Base-by-base conservation (phyloP, 1,140 invertebrate genomes). In the Neotoxoptera formosana region DNA sequence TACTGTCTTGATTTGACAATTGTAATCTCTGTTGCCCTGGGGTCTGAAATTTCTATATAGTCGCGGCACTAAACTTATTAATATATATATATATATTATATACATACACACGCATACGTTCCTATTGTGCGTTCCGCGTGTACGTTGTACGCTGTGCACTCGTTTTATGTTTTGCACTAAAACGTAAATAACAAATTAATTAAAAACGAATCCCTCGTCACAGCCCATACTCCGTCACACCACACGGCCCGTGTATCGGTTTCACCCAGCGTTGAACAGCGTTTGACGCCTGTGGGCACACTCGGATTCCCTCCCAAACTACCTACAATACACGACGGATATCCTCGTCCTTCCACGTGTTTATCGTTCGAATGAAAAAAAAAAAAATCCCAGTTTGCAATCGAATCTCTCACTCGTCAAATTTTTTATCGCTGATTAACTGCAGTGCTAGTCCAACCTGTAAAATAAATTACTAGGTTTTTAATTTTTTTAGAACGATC, bases 161-260 rank as follows among this genome's bases (percentile, higher is more conserved):
- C 87, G n/a, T 48, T 88, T 88, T 51, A 51, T 34, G 87, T 34
- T 51, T 51, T 34, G 30, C 87, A 48, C 30, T 88, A 51, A 51
- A 51, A 51, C 48, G 87, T 88, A 51, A 88, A 88, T 51, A 88
- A 88, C 87, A 51, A 88, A 88, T 88, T 88, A 88, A 88, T 88
- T 88, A 88, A 88, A 88, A 48, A 88, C n/a, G 48, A 51, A 88
- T 88, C 30, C 47, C 47, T 88, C n/a, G 60, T 76, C 60, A 67
- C 60, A 67, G 30, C 60, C 11, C 9, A 9, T 25, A 67, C 60
- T n/a, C n/a, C 60, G n/a, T 76, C 30, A 45, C 41, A 47, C 45
- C 84, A 76, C 60, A 76, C 30, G 21, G 14, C 30, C n/a, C 6
- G n/a, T 76, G 30, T 76, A 76, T 76, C n/a, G 30, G 60, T 76